Base-by-base conservation (phyloP, 2,888 invertebrate species). In the Nectonema munidae region DNA sequence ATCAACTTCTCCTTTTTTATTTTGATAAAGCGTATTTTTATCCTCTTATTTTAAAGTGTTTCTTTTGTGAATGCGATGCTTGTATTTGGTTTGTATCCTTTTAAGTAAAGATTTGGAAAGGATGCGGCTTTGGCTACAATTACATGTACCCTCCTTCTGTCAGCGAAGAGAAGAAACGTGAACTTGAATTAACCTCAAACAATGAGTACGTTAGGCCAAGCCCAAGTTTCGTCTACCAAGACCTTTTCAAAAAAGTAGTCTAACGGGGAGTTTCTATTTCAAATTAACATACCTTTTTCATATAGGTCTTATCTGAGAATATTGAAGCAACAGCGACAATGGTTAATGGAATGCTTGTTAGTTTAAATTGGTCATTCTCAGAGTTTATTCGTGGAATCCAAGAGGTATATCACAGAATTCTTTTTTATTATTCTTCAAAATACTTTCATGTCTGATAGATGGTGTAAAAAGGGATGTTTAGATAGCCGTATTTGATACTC, bases 291-390 rank as follows among this genome's bases (percentile, higher is more conserved):
- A 25, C n/a, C 6, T 25, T 25, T 25, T 6, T 25, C n/a, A 25
- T 9, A 14, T 11, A 34, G 35, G 35, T 34, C 11, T 19, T 34
- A 6, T 11, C 57, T 1, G 54, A 57, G 2, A 66, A 71, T 47
- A 64, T 66, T 4, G 64, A 64, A 21, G 58, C 64, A 15, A 66
- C 71, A 0, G 67, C 67, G 0, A 56, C 64, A 1, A 71, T 68
- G 49, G 56, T 75, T 9, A 71, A 73, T 53, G 71, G 71, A 1
- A 57, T 75, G 17, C 58, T 75, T 3, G 71, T 68, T 49, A 72
- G 74, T 47, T 58, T 74, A 3, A 74, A 75, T 55, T 74, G 74
- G 74, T 69, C 72, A 0, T 74, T 74, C 51, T 74, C 74, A 0
- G 74, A 75, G 49, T 74, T 74, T 49, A 69, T 74, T 44, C 67